phyloP scores from a whole-genome alignment of 2,888 invertebrate genomes.

The Bhutanitis thaidina region DNA sequence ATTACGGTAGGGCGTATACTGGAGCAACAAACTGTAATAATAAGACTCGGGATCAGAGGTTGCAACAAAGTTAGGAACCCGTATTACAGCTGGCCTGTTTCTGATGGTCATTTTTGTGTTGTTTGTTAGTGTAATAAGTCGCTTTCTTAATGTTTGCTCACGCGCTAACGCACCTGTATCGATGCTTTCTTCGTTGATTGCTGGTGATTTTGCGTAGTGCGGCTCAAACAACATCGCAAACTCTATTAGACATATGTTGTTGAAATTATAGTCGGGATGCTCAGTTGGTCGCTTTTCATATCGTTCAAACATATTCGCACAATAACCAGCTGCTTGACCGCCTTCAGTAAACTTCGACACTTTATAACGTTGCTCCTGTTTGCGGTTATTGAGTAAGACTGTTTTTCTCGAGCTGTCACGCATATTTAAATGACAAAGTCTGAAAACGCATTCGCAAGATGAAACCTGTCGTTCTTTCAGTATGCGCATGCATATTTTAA shows the following conservation, averaged over 20 bases:
- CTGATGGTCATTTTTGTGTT: conserved; percentile 20
- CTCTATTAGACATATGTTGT: conserved; percentile 21
- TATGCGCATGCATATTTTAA: no score
- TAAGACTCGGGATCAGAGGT: not conserved
- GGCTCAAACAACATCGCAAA: conserved; percentile 31
- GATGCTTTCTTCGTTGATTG: conserved; percentile 22
- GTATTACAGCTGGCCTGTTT: conserved; percentile 24
- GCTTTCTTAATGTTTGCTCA: conserved; percentile 16
- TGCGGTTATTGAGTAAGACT: no score
- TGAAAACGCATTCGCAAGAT: no score
- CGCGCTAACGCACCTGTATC: conserved; percentile 20
- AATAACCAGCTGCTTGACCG: conserved; percentile 14
- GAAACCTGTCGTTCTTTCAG: no score
- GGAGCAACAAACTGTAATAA: conserved; percentile 26
- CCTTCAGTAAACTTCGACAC: conserved; percentile 29
- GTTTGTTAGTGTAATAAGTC: conserved; percentile 23
- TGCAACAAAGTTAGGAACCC: conserved; percentile 1
- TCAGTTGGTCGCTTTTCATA: no score
- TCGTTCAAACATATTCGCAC: no score
- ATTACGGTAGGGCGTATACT: conserved; percentile 24
- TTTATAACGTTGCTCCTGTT: conserved; percentile 28
- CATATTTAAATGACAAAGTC: no score
- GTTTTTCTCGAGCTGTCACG: no score
- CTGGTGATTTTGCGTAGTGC: conserved; percentile 16
- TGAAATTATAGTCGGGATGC: not conserved